Base-by-base conservation (phyloP, 2,888 invertebrate genomes). In the Eugnorisma glareosa region DNA sequence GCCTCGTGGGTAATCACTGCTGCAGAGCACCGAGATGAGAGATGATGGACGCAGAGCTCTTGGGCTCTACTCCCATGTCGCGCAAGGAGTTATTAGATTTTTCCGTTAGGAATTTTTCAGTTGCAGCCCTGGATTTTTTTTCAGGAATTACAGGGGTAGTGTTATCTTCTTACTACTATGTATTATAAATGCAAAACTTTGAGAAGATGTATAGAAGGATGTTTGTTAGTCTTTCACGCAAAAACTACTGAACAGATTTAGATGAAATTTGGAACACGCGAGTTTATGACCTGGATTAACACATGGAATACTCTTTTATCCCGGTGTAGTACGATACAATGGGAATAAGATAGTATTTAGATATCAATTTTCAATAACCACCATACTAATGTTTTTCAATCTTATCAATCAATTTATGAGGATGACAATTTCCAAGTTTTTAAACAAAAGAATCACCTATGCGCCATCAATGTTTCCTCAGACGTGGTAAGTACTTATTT, bases 401-500 rank as follows among this genome's bases (percentile, higher is more conserved):
- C 7, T 40, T 28, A 18, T 4, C n/a, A 37, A 28, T n/a, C 10
- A n/a, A 5, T 6, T 66, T n/a, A 8, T 5, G 1, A 10, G 37
- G 18, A 10, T 24, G 28, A 28, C 1, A 28, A 57, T 57, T 57
- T 1, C 18, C 1, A 70, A 43, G 5, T 8, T 13, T 7, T 18
- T n/a, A 13, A 15, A 18, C 15, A 48, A 28, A 48, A 67, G 13
- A 28, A 57, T 3, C 59, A n/a, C n/a, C 18, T 59, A 24, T 7
- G 48, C 11, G 8, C 35, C 2, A 67, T 66, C n/a, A 51, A 37
- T 45, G 18, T 48, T 28, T 37, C 7, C 28, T 35, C 31, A n/a
- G 13, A 51, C 40, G 10, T 57, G 35, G 40, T 57, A 66, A 43
- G 48, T 57, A 64, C 66, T 75, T 71, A 69, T 66, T 81, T 83